Evolutionary conservation across 2,113 vertebrate species (phyloP).

Genomic region (Phaetusa simplex): DNA sequence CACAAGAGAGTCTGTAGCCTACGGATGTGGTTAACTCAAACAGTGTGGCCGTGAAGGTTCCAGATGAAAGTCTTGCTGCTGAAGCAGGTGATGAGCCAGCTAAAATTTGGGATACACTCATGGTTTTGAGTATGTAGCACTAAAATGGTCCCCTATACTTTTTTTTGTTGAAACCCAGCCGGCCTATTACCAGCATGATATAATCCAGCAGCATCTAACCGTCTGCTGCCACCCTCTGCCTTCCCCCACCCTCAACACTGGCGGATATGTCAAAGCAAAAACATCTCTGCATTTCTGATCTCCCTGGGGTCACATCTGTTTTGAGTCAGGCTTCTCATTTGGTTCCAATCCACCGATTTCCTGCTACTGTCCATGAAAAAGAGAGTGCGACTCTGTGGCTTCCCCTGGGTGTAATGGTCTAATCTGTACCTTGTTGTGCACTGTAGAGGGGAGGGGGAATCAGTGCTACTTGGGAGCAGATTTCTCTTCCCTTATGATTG

Average conservation of each 20-base stretch:
- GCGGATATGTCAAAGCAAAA: slow-evolving; percentile 58
- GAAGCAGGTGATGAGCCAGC: background rate
- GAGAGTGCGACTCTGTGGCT: slow-evolving; percentile 56
- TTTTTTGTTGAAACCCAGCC: background rate
- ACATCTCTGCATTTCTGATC: slow-evolving; percentile 53
- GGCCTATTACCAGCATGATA: background rate
- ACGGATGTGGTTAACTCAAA: background rate
- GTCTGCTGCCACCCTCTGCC: slow-evolving; percentile 32
- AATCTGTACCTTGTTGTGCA: slow-evolving; percentile 66
- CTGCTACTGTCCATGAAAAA: slow-evolving; percentile 78
- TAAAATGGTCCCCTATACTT: background rate
- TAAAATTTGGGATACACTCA: background rate
- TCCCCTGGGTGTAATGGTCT: slow-evolving; percentile 61
- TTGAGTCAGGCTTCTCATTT: slow-evolving; percentile 66
- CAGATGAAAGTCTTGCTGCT: background rate
- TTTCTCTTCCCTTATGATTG: slow-evolving; percentile 1
- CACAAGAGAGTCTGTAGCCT: background rate
- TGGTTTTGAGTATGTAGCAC: background rate
- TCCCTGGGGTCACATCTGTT: slow-evolving; percentile 69
- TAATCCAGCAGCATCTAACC: slow-evolving; percentile 2
- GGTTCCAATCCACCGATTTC: slow-evolving; percentile 76
- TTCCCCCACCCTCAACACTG: slow-evolving; percentile 6
- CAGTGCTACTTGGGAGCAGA: slow-evolving; percentile 46
- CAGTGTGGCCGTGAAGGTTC: background rate
- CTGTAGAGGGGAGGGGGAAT: slow-evolving; percentile 41